A percentile compares a stretch with the other conserved stretches of the same genome.
phyloP scores from a whole-genome alignment of 1,140 invertebrate genomes.

The Drosophila ananassae region DNA sequence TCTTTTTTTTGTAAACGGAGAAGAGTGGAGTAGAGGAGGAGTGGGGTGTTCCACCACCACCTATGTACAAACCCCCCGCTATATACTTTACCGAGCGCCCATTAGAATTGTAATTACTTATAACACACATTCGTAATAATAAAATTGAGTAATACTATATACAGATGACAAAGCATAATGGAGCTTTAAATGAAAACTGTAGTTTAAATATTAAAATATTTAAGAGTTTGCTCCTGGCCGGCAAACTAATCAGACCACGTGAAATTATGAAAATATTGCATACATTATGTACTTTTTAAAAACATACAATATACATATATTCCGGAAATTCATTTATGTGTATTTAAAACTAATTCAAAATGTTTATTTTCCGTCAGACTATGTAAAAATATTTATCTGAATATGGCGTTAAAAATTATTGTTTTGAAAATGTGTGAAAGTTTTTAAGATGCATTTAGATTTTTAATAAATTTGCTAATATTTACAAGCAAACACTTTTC shows the following conservation, averaged over 20 bases:
- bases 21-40: conserved; percentile 26
- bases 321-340: not conserved
- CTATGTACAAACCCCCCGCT: conserved; percentile 60
- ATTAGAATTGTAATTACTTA: conserved; percentile 80
- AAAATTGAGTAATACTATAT: conserved; percentile 74
- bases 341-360: not conserved
- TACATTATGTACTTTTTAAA: not conserved
- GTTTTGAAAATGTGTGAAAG: not conserved
- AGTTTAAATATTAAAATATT: not conserved
- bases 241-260: not conserved
- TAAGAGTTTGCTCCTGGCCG: not conserved
- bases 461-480: not conserved
- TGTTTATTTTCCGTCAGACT: not conserved
- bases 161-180: conserved; percentile 13
- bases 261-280: not conserved
- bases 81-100: conserved; percentile 72
- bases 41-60: conserved; percentile 68
- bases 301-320: not conserved
- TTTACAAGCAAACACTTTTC: not conserved
- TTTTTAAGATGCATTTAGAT: not conserved
- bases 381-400: conserved; percentile 1
- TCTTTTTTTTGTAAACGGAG: conserved; percentile 3
- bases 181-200: not conserved
- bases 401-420: not conserved
- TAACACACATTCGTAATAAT: conserved; percentile 79